Evolutionary conservation across 2,888 invertebrate genomes (phyloP).

Genomic region (Ophion slaviceki): DNA sequence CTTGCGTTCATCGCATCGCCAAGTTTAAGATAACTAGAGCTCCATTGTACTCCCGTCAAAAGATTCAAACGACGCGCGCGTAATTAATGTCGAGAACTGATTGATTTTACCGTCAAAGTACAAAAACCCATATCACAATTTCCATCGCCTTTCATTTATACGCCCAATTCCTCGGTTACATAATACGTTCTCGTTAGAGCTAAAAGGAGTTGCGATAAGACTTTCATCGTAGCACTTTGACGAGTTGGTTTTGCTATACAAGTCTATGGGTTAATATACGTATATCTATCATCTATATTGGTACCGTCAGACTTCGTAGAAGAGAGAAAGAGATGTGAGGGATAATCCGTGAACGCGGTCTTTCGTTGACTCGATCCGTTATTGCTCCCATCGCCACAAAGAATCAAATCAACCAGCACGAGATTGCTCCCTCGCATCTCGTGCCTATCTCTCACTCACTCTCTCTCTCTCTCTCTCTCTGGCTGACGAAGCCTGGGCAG

Average conservation of each 20-base stretch:
- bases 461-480: slow-evolving; percentile 17
- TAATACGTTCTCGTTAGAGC: slow-evolving; percentile 56
- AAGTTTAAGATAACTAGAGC: no score
- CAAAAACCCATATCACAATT: background rate
- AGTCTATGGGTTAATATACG: background rate
- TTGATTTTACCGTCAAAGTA: slow-evolving; percentile 1
- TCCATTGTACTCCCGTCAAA: no score
- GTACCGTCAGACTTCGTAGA: slow-evolving; percentile 60
- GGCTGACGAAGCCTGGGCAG: slow-evolving; percentile 35
- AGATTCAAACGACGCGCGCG: no score
- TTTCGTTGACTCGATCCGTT: slow-evolving; percentile 78
- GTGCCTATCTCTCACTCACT: slow-evolving; percentile 42
- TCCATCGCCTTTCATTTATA: slow-evolving; percentile 11
- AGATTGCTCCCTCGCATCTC: slow-evolving; percentile 73
- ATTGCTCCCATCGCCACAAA: slow-evolving; percentile 80
- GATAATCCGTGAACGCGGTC: slow-evolving; percentile 76
- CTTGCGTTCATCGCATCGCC: background rate
- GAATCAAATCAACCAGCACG: slow-evolving; percentile 78
- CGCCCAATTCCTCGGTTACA: slow-evolving; percentile 26
- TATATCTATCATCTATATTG: slow-evolving; percentile 44
- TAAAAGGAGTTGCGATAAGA: slow-evolving; percentile 59
- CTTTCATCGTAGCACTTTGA: slow-evolving; percentile 64
- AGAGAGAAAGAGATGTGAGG: slow-evolving; percentile 69
- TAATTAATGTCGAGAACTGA: slow-evolving; percentile 1
- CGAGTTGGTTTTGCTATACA: slow-evolving; percentile 26